Evolutionary conservation across 2,888 invertebrate genomes (phyloP).

Genomic region (Pomacea canaliculata): DNA sequence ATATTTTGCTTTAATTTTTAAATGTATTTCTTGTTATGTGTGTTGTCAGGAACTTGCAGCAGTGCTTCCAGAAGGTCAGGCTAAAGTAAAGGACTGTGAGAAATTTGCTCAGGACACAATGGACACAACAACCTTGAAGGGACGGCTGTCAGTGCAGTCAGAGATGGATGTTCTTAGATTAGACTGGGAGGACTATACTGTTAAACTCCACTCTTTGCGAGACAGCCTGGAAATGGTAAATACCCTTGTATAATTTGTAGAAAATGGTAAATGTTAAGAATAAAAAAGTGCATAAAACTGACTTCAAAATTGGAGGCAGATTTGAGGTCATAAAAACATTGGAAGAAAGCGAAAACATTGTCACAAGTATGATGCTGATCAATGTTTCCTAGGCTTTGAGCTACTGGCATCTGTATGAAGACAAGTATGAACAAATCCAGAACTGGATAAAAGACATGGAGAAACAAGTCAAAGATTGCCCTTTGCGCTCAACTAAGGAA

Average conservation of each 20-base stretch:
- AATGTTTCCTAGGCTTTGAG: conserved; percentile 74
- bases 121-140: conserved; percentile 76
- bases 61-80: conserved; percentile 71
- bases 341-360: too few species aligned
- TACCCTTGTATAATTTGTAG: background rate
- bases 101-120: conserved; percentile 73
- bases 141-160: conserved; percentile 60
- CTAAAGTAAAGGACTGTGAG: conserved; percentile 78
- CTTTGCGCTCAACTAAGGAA: conserved; percentile 82
- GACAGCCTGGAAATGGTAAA: conserved; percentile 48
- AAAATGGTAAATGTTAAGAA: too few species aligned
- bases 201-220: conserved; percentile 76
- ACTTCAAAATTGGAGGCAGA: too few species aligned
- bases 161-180: conserved; percentile 59
- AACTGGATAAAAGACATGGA: conserved; percentile 90
- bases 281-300: too few species aligned
- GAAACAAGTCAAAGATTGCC: conserved; percentile 87
- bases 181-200: conserved; percentile 63
- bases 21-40: too few species aligned
- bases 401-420: conserved; percentile 91
- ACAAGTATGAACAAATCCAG: conserved; percentile 82
- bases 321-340: too few species aligned
- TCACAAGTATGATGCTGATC: too few species aligned
- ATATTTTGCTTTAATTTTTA: too few species aligned
- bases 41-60: conserved; percentile 74